A percentile compares a stretch with the other conserved stretches of the same genome.
Evolutionary conservation across 2,888 invertebrate genomes (phyloP).

Genomic region (Troilus luridus): DNA sequence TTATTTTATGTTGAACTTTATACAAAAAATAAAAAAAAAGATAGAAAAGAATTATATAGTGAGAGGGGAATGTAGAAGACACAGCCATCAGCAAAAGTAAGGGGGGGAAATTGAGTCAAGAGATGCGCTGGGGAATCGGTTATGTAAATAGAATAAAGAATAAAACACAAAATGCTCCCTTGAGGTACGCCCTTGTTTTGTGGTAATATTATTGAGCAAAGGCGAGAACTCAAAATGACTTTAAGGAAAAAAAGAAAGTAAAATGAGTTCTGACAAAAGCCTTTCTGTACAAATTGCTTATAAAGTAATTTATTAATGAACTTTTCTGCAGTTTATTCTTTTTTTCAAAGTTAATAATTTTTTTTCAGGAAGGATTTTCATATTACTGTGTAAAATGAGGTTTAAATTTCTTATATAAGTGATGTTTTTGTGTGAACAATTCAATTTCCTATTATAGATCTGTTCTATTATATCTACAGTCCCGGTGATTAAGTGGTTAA

Average conservation of each 20-base stretch:
- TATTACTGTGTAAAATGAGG: not conserved
- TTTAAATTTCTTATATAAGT: not conserved
- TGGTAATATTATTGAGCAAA: not conserved
- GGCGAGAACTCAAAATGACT: not conserved
- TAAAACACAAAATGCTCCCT: constrained; percentile 20
- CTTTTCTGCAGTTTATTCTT: not conserved
- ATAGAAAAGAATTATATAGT: not conserved
- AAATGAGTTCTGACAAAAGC: not conserved
- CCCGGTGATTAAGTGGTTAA: too few species aligned
- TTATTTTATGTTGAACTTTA: not conserved
- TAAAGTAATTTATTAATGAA: constrained; percentile 36
- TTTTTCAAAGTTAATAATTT: not conserved
- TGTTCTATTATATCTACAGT: too few species aligned
- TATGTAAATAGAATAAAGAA: constrained; percentile 41
- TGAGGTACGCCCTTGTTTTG: not conserved
- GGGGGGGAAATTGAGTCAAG: not conserved
- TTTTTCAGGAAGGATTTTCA: not conserved
- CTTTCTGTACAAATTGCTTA: not conserved
- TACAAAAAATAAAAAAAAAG: not conserved
- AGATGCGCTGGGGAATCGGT: constrained; percentile 18
- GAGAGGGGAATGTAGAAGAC: not conserved
- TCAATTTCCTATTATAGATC: not conserved
- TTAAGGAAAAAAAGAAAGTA: not conserved
- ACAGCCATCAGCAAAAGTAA: not conserved
- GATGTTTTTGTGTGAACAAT: not conserved